Base-by-base conservation (phyloP, 2,113 vertebrate genomes). In the Sinocyclocheilus maitianheensis region DNA sequence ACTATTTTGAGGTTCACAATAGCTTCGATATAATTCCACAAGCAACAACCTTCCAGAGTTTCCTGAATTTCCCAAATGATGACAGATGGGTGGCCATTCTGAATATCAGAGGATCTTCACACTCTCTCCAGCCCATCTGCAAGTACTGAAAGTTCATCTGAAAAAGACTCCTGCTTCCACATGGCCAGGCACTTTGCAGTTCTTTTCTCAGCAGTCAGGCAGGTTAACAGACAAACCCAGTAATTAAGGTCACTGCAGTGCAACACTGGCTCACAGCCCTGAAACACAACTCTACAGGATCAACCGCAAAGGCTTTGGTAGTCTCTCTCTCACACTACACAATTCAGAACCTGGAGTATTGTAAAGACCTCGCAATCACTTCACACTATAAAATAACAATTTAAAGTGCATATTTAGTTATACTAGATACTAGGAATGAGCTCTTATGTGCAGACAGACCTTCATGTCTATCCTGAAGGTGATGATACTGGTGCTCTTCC, bases 381-480 rank as follows among this genome's bases (percentile, higher is more conserved):
- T 40, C 34, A 62, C 20, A 43, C 12, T 14, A 40, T 63, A 63
- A 43, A 63, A 63, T n/a, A 4, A 37, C 53, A 34, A 18, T 22
- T 77, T 77, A 10, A 20, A 76, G 22, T 48, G 4, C 24, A 30
- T 26, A 55, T 34, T 24, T 8, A 80, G 11, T 24, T 5, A n/a
- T 24, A 62, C 30, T 34, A 62, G 20, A 40, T 40, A 43, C 26
- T 40, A 80, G 3, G n/a, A 80, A 80, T 24, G 20, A 80, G 58
- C 78, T 18, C 53, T 40, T 63, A 62, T 40, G 18, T 22, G 24
- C 4, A 72, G 82, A 87, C 88, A 84, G 77, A 89, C 88, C 88
- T 89, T 89, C 88, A 89, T 89, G 76, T 89, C 88, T 67, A 89
- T 89, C 88, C 85, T 84, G 71, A 89, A 81, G 55, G 88, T 89